These are phyloP conservation scores for Psittacula cyanocephala DNA, from an alignment of 2,113 vertebrate genomes.

Conservation along the genomic window DNA sequence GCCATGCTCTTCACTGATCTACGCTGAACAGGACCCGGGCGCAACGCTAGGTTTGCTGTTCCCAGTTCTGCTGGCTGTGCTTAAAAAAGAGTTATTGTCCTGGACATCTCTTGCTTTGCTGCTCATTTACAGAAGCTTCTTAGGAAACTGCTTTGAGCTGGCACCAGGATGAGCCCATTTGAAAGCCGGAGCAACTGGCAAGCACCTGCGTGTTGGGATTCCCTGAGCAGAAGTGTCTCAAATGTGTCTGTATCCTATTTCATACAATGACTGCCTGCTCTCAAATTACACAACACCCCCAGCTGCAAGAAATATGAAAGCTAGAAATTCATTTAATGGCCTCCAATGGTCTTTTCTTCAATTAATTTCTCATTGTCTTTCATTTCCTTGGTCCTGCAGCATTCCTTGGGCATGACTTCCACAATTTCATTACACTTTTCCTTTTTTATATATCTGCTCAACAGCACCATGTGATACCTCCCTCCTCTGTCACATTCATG, in stretches of 20 bases:
- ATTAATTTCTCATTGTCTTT: background rate
- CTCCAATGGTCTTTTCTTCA: background rate
- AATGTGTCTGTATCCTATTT: background rate
- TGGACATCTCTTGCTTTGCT: background rate
- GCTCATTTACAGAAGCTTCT: background rate
- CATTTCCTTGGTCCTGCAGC: background rate
- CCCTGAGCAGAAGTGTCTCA: background rate
- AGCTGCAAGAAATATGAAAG: background rate
- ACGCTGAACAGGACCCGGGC: background rate
- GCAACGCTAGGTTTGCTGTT: background rate
- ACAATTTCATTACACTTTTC: background rate
- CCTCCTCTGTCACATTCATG: background rate
- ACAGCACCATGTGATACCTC: background rate
- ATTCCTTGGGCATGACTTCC: background rate
- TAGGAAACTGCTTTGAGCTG: background rate
- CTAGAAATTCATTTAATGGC: background rate
- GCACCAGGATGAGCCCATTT: background rate
- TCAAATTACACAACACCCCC: background rate
- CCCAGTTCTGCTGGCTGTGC: background rate
- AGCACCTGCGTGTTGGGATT: background rate
- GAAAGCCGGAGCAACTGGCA: background rate
- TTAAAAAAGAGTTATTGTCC: background rate
- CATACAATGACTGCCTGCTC: background rate
- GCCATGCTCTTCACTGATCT: rapidly evolving
- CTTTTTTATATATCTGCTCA: background rate